Evolutionary conservation across 2,797 vertebrate genomes (phyloP).

Genomic region (Graptemys geographica): DNA sequence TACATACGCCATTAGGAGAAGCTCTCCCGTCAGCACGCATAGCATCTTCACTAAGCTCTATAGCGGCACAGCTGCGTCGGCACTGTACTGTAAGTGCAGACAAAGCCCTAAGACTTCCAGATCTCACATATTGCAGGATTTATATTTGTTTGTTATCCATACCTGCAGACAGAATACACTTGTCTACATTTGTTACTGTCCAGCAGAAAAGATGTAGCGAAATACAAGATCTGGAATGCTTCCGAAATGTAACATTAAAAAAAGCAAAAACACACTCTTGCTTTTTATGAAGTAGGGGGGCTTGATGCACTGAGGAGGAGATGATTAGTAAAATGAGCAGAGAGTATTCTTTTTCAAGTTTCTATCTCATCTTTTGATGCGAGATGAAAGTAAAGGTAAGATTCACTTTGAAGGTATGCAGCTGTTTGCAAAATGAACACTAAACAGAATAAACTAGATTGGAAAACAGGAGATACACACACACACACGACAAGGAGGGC

Average conservation of each 20-base stretch:
- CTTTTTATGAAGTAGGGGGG: background rate
- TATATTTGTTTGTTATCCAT: background rate
- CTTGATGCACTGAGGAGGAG: conserved; percentile 7
- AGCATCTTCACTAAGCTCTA: background rate
- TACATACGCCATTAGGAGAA: background rate
- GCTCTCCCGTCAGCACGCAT: background rate
- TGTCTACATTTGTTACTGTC: background rate
- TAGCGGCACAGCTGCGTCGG: background rate
- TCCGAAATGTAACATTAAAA: background rate
- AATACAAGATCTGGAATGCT: background rate
- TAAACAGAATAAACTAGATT: background rate
- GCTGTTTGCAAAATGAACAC: conserved; percentile 25
- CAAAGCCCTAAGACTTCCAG: background rate
- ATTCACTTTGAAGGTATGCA: conserved; percentile 26
- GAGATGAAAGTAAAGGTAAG: conserved; percentile 58
- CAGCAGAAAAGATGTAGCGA: background rate
- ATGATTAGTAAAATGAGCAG: conserved; percentile 33
- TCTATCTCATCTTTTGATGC: conserved; percentile 54
- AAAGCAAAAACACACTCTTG: background rate
- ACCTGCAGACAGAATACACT: background rate
- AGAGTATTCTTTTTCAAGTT: background rate
- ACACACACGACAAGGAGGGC: conserved; percentile 10
- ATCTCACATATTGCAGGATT: background rate
- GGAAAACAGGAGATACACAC: background rate
- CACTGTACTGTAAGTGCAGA: background rate